Evolutionary conservation across 2,797 vertebrate species (phyloP), one percentile per base, ranked within the genome.

Genomic region (Pangasius krempfi): DNA sequence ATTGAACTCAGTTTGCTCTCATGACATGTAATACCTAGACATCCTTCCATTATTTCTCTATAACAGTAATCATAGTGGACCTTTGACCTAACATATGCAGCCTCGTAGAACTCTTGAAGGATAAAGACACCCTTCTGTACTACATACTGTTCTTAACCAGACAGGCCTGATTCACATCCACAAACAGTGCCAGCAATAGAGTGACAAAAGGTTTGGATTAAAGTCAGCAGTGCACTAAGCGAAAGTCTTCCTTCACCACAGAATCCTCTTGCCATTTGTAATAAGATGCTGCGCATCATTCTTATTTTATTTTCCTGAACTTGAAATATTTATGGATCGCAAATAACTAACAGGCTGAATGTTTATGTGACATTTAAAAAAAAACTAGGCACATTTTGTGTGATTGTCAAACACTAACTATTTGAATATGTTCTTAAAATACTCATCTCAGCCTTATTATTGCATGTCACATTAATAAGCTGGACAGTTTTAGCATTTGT

Each of bases 301-400:
- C 94, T 95, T 93, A 92, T 93, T 94, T 95, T 94, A 94, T 93
- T 94, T 95, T 94, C 88, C 89, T 93, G 90, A 83, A 3, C 92
- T 90, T 94, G 92, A 95, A 96, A 95, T 94, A 94, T 96, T 95
- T 95, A 95, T 94, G 92, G 93, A 87, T 91, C 83, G 94, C 94
- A 93, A 95, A 94, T 94, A 95, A 90, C 76, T 85, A 78, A 37
- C 76, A 86, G 75, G 50, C 91, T 92, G 92, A 94, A 94, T 93
- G 92, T 94, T 68, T 4, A 40, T 27, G 52, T 54, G n/a, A 10
- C n/a, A 30, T 54, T n/a, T 5, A 4, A 52, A 54, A 78, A 78
- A 50, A 27, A 20, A 80, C 0, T 16, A n/a, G 1, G 52, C 14
- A 40, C n/a, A 20, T 56, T 79, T 81, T 81, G 52, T 20, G 18